phyloP scores from a whole-genome alignment of 2,113 vertebrate genomes.

The Condylura cristata region DNA sequence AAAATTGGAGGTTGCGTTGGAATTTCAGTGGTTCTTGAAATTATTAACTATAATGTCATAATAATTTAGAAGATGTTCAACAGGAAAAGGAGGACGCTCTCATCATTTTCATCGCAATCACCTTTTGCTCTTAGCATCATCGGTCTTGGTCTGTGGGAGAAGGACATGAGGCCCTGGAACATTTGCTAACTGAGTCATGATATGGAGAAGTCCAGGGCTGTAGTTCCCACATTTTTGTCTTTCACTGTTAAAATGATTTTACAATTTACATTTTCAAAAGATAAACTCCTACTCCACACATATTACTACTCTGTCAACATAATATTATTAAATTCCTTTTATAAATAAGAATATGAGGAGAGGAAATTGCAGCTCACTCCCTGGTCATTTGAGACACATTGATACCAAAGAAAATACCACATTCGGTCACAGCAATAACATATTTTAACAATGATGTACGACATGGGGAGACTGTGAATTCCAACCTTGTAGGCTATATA shows the following conservation, averaged over 20 bases:
- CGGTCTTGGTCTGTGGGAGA: not conserved
- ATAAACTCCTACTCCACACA: constrained; percentile 34
- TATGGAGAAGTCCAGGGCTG: not conserved
- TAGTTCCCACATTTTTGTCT: not conserved
- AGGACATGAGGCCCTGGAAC: not conserved
- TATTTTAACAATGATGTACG: constrained; percentile 35
- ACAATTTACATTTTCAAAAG: constrained; percentile 44
- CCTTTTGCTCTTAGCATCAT: not conserved
- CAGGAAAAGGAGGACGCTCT: not conserved
- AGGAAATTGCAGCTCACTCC: constrained; percentile 11
- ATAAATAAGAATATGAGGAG: constrained; percentile 40
- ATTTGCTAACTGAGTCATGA: not conserved
- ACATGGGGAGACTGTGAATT: not conserved
- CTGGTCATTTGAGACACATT: constrained; percentile 5
- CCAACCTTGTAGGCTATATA: not conserved
- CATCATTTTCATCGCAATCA: not conserved
- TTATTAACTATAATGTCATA: constrained; percentile 33
- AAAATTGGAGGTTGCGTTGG: not conserved
- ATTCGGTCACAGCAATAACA: constrained; percentile 4
- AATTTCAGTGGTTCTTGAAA: not conserved
- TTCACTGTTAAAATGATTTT: constrained; percentile 13
- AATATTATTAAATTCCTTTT: constrained; percentile 33
- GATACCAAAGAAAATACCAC: constrained; percentile 53
- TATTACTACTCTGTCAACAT: not conserved
- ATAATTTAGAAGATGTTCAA: not conserved